Evolutionary conservation across 2,888 invertebrate species (phyloP).

Genomic region (Cantharis rustica): DNA sequence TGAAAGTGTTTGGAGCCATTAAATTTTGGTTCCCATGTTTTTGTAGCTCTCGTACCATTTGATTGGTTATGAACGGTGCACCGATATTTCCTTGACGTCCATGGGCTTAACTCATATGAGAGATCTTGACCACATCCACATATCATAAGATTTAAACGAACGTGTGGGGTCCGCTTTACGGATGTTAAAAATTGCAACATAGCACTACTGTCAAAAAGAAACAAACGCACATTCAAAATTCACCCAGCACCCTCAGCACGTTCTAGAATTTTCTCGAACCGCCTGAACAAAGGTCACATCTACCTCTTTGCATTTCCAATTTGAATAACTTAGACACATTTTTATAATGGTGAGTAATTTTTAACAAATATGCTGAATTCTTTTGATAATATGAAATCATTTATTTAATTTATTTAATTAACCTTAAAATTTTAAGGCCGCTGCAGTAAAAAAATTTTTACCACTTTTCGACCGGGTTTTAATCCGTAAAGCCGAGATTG

Average conservation of each 20-base stretch:
- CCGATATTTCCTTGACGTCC: too few species aligned
- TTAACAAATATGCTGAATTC: background rate
- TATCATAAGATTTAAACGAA: background rate
- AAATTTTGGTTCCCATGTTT: too few species aligned
- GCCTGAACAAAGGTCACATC: background rate
- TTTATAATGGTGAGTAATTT: background rate
- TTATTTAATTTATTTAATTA: background rate
- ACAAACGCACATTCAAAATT: background rate
- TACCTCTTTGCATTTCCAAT: background rate
- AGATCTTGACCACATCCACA: too few species aligned
- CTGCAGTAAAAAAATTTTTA: constrained; percentile 69
- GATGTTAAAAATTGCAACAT: background rate
- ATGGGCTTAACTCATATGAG: too few species aligned
- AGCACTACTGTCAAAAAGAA: background rate
- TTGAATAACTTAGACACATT: background rate
- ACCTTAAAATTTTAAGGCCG: background rate
- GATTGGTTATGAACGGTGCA: too few species aligned
- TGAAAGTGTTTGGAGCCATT: too few species aligned
- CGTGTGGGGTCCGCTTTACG: background rate
- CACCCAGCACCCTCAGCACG: background rate
- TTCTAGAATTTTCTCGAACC: background rate
- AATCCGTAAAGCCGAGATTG: constrained; percentile 88
- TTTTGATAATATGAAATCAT: background rate
- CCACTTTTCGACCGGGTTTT: constrained; percentile 96
- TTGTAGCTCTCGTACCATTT: too few species aligned